A percentile compares a stretch with the other conserved stretches of the same genome.
Conservation (phyloP, 2,797 vertebrate genomes). For the Phataginus tetradactyla region DNA sequence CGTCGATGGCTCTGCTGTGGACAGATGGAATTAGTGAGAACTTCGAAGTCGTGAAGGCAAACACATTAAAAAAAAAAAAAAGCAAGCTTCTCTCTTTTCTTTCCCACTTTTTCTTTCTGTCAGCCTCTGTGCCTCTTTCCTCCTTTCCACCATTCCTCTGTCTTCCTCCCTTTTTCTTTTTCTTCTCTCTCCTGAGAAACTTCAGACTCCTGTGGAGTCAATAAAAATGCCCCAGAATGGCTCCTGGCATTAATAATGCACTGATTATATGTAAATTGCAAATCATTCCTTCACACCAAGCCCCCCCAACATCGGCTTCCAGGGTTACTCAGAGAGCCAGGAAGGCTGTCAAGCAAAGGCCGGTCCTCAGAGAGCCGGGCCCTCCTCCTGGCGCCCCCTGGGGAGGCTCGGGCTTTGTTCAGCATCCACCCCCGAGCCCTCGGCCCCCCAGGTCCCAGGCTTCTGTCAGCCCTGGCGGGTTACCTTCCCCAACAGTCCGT, state of each 20-base stretch:
- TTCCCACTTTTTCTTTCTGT: background rate
- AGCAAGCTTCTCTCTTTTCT: background rate
- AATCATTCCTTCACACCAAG: conserved; percentile 33
- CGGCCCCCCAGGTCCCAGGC: background rate
- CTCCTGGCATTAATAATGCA: conserved; percentile 82
- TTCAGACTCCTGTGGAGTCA: conserved; percentile 79
- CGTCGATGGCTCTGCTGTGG: conserved; percentile 95
- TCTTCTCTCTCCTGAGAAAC: conserved; percentile 79
- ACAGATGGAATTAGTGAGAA: conserved; percentile 98
- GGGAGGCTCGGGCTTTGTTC: background rate
- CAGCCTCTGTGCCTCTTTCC: background rate
- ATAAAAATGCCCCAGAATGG: conserved; percentile 69
- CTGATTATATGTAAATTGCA: conserved; percentile 80
- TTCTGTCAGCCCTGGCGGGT: background rate
- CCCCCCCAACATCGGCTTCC: background rate
- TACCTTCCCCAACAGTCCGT: background rate
- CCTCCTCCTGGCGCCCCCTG: background rate
- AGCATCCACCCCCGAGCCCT: background rate
- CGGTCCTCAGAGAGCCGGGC: conserved; percentile 61
- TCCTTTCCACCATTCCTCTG: background rate
- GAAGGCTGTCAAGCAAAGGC: conserved; percentile 46
- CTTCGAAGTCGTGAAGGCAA: conserved; percentile 97
- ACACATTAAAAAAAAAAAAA: conserved; percentile 91
- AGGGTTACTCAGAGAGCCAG: conserved; percentile 53
- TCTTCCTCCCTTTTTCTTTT: conserved; percentile 28